These are phyloP conservation scores for Gonioctena quinquepunctata DNA, from an alignment of 1,140 invertebrate genomes.

Conservation along the genomic window DNA sequence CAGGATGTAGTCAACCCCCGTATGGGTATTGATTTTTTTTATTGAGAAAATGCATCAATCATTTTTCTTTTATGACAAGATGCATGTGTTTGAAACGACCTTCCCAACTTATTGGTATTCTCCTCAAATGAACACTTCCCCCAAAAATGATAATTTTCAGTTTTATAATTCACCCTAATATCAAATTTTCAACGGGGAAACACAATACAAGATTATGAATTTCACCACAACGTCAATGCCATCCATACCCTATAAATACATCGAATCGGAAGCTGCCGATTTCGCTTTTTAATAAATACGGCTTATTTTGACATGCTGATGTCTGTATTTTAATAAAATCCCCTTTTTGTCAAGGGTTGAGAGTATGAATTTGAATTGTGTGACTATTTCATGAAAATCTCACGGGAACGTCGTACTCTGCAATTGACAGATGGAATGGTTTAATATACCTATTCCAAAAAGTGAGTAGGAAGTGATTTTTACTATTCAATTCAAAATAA, in stretches of 20 bases:
- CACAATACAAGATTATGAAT: conserved; percentile 39
- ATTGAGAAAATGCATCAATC: too few relatives aligned
- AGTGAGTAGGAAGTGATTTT: too few relatives aligned
- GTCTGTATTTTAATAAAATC: conserved; percentile 37
- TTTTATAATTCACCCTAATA: conserved; percentile 32
- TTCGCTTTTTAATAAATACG: conserved; percentile 38
- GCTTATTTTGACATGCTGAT: conserved; percentile 25
- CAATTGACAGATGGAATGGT: too few relatives aligned
- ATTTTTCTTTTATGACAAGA: too few relatives aligned
- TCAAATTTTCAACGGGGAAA: conserved; percentile 40
- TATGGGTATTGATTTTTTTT: too few relatives aligned
- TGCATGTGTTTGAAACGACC: too few relatives aligned
- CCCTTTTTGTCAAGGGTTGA: conserved; percentile 3
- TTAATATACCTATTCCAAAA: too few relatives aligned
- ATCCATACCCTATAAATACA: conserved; percentile 40
- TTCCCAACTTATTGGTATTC: conserved; percentile 9
- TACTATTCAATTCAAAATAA: too few relatives aligned
- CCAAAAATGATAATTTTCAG: conserved; percentile 27
- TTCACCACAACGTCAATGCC: conserved; percentile 31
- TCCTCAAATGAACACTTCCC: neutral
- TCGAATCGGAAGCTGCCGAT: conserved; percentile 29
- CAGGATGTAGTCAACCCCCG: too few relatives aligned
- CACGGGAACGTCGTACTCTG: too few relatives aligned
- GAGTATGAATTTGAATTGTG: neutral
- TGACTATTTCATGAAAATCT: neutral